Evolutionary conservation across 2,113 vertebrate genomes (phyloP).

Genomic region (Strix uralensis): DNA sequence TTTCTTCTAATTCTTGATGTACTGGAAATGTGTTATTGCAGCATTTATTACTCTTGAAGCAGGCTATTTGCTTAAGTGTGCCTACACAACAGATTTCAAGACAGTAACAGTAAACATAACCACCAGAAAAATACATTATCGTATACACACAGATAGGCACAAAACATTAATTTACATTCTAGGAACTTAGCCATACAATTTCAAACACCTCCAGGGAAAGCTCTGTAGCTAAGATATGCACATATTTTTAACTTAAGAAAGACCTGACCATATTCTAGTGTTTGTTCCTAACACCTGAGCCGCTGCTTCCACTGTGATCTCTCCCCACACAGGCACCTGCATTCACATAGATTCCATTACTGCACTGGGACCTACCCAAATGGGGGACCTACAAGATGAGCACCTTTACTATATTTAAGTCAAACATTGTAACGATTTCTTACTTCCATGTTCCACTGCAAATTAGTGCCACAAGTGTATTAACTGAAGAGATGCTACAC

Average conservation of each 20-base stretch:
- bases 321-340: background rate
- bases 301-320: rapidly evolving
- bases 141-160: background rate
- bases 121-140: background rate
- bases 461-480: background rate
- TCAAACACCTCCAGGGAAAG: background rate
- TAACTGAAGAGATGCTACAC: background rate
- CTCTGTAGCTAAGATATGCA: background rate
- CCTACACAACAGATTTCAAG: background rate
- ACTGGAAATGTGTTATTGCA: background rate
- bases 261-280: rapidly evolving
- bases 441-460: background rate
- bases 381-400: background rate
- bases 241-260: background rate
- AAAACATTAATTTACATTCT: background rate
- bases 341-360: background rate
- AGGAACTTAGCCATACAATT: background rate
- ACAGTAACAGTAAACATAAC: background rate
- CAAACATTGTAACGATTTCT: background rate
- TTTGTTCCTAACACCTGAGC: background rate
- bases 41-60: background rate
- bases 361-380: background rate
- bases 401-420: background rate
- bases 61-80: background rate
- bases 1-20: background rate